phyloP scores from a whole-genome alignment of 2,888 invertebrate species.

The Xestia ashworthii region DNA sequence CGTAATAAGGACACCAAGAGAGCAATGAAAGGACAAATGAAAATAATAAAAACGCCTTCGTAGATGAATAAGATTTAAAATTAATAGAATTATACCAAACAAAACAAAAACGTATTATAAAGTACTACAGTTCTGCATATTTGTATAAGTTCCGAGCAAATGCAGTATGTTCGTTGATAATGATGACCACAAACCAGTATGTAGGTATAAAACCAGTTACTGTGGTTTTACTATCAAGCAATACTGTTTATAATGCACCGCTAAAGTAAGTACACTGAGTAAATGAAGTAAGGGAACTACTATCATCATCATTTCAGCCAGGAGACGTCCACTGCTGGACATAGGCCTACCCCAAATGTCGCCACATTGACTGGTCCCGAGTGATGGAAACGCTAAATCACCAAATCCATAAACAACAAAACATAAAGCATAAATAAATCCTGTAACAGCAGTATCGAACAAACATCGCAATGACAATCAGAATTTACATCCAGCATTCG shows the following conservation, averaged over 20 bases:
- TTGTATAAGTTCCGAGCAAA: too few species aligned
- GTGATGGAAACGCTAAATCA: not conserved
- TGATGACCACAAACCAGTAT: not conserved
- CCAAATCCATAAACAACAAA: conserved; percentile 5
- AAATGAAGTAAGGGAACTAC: not conserved
- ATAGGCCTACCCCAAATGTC: too few species aligned
- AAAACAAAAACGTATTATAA: not conserved
- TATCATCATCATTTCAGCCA: too few species aligned
- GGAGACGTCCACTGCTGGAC: too few species aligned
- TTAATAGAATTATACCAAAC: not conserved
- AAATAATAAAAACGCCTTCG: not conserved
- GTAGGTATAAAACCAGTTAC: not conserved
- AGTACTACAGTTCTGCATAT: not conserved
- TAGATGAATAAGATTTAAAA: not conserved
- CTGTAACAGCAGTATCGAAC: conserved; percentile 21
- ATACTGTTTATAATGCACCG: not conserved
- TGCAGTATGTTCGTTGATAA: not conserved
- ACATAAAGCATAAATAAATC: conserved; percentile 31
- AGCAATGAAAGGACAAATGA: not conserved
- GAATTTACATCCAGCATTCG: conserved; percentile 44
- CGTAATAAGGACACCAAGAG: not conserved
- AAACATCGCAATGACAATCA: conserved; percentile 49
- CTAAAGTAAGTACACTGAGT: not conserved
- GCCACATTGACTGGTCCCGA: too few species aligned
- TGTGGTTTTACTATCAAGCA: conserved; percentile 21